Evolutionary conservation across 2,113 vertebrate species (phyloP).

Genomic region (Sorex araneus): DNA sequence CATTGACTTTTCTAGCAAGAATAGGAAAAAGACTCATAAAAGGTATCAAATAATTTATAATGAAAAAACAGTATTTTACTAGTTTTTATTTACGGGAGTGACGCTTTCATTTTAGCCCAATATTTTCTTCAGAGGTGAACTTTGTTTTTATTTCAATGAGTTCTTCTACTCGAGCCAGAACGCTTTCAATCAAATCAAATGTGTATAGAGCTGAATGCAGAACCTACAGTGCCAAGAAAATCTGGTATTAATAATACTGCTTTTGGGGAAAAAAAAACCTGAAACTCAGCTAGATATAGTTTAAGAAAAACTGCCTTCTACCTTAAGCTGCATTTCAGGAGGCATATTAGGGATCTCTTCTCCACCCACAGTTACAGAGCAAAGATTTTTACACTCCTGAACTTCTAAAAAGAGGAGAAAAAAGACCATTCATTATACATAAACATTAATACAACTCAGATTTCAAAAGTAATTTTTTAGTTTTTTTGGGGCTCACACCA

Average conservation of each 20-base stretch:
- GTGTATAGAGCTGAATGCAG: constrained; percentile 96
- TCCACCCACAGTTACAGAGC: constrained; percentile 88
- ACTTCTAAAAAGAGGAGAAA: constrained; percentile 79
- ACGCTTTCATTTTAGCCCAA: constrained; percentile 84
- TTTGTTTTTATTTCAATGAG: constrained; percentile 92
- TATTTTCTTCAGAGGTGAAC: constrained; percentile 87
- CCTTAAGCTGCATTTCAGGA: constrained; percentile 93
- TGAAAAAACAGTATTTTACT: constrained; percentile 54
- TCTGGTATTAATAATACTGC: constrained; percentile 77
- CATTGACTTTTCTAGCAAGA: constrained; percentile 66
- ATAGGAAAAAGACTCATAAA: constrained; percentile 30
- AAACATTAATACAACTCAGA: constrained; percentile 40
- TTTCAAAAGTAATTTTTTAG: too few species aligned
- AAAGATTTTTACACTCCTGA: constrained; percentile 81
- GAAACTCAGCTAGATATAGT: background rate
- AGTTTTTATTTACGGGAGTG: constrained; percentile 70
- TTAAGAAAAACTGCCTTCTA: constrained; percentile 77
- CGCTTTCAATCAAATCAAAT: constrained; percentile 98
- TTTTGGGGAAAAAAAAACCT: constrained; percentile 42
- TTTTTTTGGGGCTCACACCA: too few species aligned
- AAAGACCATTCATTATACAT: constrained; percentile 3
- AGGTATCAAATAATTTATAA: constrained; percentile 66
- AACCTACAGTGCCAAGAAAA: constrained; percentile 90
- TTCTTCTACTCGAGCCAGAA: constrained; percentile 95
- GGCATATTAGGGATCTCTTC: constrained; percentile 91